A percentile compares a stretch with the other conserved stretches of the same genome.
These are phyloP conservation scores for Procambarus clarkii DNA, from an alignment of 1,140 invertebrate species.

Conservation along the genomic window DNA sequence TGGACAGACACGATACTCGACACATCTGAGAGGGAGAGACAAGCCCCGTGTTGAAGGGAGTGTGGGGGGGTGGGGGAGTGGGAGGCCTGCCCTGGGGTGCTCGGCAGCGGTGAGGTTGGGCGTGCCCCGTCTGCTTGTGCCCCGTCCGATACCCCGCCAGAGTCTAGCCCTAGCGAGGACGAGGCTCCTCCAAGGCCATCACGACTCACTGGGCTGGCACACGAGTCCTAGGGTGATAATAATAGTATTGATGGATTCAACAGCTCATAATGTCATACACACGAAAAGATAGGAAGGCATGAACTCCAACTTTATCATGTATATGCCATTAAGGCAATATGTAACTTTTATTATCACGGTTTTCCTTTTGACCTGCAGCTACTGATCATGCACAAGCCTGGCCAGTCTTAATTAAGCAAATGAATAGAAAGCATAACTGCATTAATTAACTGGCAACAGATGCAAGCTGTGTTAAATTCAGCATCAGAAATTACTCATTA, in stretches of 20 bases:
- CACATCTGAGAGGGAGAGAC: slow-evolving; percentile 62
- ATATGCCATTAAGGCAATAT: slow-evolving; percentile 14
- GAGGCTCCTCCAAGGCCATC: slow-evolving; percentile 53
- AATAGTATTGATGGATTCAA: neutral
- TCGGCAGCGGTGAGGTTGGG: slow-evolving; percentile 54
- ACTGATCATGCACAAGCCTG: slow-evolving; percentile 30
- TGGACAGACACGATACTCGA: slow-evolving; percentile 66
- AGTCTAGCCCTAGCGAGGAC: slow-evolving; percentile 60
- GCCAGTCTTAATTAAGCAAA: slow-evolving; percentile 19
- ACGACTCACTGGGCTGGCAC: slow-evolving; percentile 62
- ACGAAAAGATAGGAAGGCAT: slow-evolving; percentile 9
- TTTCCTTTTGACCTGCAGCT: neutral
- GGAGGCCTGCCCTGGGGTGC: slow-evolving; percentile 67
- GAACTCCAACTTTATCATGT: neutral
- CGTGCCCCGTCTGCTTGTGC: slow-evolving; percentile 51
- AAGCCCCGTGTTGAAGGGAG: slow-evolving; percentile 61
- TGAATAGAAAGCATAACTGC: neutral
- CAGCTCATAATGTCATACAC: slow-evolving; percentile 12
- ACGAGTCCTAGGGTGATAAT: slow-evolving; percentile 47
- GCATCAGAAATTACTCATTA: neutral
- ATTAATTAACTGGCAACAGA: slow-evolving; percentile 13
- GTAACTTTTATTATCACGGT: slow-evolving; percentile 20
- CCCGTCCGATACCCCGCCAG: slow-evolving; percentile 43
- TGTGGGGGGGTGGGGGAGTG: slow-evolving; percentile 64
- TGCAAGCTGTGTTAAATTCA: neutral